Conservation (phyloP, 2,888 invertebrate species). For the Napeogenes inachia region DNA sequence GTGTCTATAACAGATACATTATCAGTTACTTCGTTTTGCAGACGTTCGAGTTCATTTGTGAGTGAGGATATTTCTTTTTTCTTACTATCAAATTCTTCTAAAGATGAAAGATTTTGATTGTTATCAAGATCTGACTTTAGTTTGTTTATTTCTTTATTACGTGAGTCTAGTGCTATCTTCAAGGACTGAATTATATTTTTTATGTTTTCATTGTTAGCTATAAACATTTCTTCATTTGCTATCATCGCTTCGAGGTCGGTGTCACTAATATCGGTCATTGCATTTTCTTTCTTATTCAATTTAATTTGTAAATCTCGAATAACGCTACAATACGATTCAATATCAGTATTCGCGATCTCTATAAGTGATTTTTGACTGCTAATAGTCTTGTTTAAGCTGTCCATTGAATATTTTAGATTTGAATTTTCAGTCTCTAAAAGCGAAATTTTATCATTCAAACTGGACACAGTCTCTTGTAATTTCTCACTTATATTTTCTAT, state of each 20-base stretch:
- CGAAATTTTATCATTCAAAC: conserved; percentile 44
- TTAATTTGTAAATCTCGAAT: conserved; percentile 58
- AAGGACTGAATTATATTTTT: conserved; percentile 58
- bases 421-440: conserved; percentile 50
- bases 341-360: conserved; percentile 45
- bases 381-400: conserved; percentile 52
- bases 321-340: conserved; percentile 49
- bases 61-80: conserved; percentile 40
- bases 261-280: conserved; percentile 41
- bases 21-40: conserved; percentile 39
- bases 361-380: conserved; percentile 49
- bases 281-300: conserved; percentile 43
- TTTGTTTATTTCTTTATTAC: conserved; percentile 50
- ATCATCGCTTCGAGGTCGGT: conserved; percentile 51
- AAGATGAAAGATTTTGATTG: conserved; percentile 8
- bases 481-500: conserved; percentile 50
- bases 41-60: conserved; percentile 36
- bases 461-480: conserved; percentile 42
- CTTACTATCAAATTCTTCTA: conserved; percentile 39
- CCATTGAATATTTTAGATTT: conserved; percentile 48
- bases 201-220: conserved; percentile 65
- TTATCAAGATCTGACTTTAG: conserved; percentile 40
- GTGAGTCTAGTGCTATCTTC: conserved; percentile 45
- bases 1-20: conserved; percentile 42
- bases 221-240: conserved; percentile 55